Conservation (phyloP, 35 echinoderm and acorn worm genomes). For the Ptychodera flava region DNA sequence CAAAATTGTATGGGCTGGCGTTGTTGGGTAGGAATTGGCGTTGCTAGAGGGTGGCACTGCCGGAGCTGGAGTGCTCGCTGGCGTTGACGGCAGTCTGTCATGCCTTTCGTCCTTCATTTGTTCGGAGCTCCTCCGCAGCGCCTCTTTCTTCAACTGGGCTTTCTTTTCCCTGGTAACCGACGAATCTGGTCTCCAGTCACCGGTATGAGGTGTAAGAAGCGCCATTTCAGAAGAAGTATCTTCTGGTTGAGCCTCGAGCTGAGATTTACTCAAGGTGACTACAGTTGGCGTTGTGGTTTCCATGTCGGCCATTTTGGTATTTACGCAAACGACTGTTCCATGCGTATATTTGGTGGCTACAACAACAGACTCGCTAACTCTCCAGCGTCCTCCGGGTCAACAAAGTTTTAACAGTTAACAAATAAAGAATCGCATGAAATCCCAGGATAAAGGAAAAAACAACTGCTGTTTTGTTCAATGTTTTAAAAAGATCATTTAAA, state of each 20-base stretch:
- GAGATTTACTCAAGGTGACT: not conserved
- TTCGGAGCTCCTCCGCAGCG: not conserved
- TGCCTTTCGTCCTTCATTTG: not conserved
- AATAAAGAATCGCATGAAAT: too few species aligned
- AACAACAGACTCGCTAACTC: not conserved
- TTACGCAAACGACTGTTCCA: too few species aligned
- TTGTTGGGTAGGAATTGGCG: not conserved
- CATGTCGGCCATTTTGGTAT: not conserved
- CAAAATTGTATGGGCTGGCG: not conserved
- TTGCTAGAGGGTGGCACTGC: not conserved
- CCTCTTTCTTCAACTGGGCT: not conserved
- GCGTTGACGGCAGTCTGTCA: not conserved
- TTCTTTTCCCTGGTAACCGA: not conserved
- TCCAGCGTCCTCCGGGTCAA: too few species aligned
- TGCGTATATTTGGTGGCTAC: not conserved
- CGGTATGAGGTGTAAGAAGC: not conserved
- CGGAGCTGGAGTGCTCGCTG: not conserved
- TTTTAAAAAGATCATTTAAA: too few species aligned
- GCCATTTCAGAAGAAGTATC: not conserved
- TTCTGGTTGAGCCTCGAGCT: not conserved
- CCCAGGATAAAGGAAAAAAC: too few species aligned
- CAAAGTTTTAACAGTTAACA: too few species aligned
- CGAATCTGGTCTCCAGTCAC: not conserved
- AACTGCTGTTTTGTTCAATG: too few species aligned
- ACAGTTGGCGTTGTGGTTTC: not conserved